phyloP scores from a whole-genome alignment of 1,140 invertebrate genomes.

The Bemisia tabaci region DNA sequence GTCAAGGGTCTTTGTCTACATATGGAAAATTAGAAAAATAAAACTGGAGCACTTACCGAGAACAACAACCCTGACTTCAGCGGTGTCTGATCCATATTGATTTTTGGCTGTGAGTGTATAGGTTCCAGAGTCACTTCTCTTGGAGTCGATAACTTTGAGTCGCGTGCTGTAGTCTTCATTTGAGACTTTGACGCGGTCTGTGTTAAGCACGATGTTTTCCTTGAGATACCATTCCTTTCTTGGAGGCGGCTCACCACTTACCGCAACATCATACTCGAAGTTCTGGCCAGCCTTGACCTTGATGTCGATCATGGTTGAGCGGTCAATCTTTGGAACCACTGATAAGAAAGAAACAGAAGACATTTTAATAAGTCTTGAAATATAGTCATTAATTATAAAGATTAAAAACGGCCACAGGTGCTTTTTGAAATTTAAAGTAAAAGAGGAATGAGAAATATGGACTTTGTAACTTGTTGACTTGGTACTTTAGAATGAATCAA shows the following conservation, averaged over 20 bases:
- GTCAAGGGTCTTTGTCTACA: too few species aligned
- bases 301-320: conserved; percentile 83
- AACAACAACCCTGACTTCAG: conserved; percentile 76
- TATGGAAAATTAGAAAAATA: not conserved
- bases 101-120: conserved; percentile 87
- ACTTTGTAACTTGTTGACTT: too few species aligned
- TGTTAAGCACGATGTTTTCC: conserved; percentile 59
- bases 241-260: conserved; percentile 85
- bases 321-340: conserved; percentile 83
- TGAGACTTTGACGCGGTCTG: conserved; percentile 59
- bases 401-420: conserved; percentile 5
- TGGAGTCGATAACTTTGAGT: conserved; percentile 73
- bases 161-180: conserved; percentile 81
- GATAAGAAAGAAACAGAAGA: conserved; percentile 30
- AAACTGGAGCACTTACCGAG: conserved; percentile 38
- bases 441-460: conserved; percentile 8
- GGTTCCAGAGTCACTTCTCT: conserved; percentile 72
- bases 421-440: conserved; percentile 12
- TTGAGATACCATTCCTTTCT: conserved; percentile 83
- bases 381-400: conserved; percentile 10
- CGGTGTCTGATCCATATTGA: conserved; percentile 74
- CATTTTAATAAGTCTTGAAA: conserved; percentile 13
- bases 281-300: conserved; percentile 83
- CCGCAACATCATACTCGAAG: conserved; percentile 88
- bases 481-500: too few species aligned